Evolutionary conservation across 2,113 vertebrate genomes (phyloP).

Genomic region (Paradoxurus hermaphroditus): DNA sequence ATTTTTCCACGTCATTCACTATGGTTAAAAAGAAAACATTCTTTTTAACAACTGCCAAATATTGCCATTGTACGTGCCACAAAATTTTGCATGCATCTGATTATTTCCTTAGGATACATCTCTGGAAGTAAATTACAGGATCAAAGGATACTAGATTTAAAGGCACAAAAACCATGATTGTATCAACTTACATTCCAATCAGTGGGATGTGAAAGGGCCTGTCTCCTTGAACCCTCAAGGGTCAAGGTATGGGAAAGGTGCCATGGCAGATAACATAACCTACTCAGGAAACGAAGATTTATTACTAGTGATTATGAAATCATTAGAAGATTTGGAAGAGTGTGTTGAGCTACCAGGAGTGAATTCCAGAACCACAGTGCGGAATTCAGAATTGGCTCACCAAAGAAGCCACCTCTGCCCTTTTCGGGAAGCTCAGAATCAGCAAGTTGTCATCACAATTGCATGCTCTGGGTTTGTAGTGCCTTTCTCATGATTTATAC

Average conservation of each 20-base stretch:
- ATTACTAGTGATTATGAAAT: not conserved
- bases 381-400: not conserved
- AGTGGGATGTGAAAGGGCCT: not conserved
- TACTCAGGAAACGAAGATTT: not conserved
- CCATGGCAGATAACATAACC: not conserved
- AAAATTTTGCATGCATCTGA: not conserved
- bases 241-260: not conserved
- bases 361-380: not conserved
- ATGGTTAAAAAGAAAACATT: not conserved
- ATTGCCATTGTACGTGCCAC: not conserved
- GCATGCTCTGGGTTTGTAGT: not conserved
- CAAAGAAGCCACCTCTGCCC: not conserved
- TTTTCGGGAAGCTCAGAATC: not conserved
- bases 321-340: not conserved
- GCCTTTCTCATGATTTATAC: not conserved
- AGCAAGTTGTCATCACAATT: not conserved
- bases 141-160: not conserved
- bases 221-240: not conserved
- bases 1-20: not conserved
- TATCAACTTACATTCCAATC: not conserved
- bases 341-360: not conserved
- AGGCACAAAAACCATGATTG: not conserved
- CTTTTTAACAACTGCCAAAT: not conserved
- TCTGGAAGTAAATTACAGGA: not conserved
- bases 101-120: not conserved